These are phyloP conservation scores for Amia ocellicauda DNA, from an alignment of 2,113 vertebrate species.

Conservation along the genomic window DNA sequence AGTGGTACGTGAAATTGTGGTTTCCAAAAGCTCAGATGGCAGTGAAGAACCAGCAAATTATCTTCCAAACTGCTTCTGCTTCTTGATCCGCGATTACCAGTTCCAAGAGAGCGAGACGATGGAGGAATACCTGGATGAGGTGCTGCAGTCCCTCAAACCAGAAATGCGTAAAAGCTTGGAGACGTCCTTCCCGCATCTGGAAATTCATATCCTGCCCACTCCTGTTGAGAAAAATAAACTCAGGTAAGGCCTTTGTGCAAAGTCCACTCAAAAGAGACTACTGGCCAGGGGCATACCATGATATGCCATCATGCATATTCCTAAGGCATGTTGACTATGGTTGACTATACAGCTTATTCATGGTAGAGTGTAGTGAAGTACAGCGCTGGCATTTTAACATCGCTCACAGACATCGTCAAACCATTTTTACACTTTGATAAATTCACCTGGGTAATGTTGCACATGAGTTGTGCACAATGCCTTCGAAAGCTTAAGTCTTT, in stretches of 20 bases:
- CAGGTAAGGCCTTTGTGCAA: not conserved
- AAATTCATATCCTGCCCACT: not conserved
- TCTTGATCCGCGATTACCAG: not conserved
- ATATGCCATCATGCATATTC: too few species aligned
- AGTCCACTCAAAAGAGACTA: too few species aligned
- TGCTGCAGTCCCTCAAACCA: not conserved
- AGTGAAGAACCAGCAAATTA: not conserved
- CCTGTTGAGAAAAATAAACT: not conserved
- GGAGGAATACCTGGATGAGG: not conserved
- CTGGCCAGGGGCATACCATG: too few species aligned
- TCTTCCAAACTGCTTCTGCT: not conserved
- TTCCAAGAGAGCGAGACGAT: not conserved
- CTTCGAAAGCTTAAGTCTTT: too few species aligned
- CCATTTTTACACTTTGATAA: too few species aligned
- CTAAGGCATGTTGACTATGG: too few species aligned
- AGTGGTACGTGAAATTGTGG: not conserved
- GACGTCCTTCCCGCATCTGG: not conserved
- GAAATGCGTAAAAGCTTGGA: not conserved
- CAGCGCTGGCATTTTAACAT: too few species aligned
- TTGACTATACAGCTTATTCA: too few species aligned
- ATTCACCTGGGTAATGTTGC: too few species aligned
- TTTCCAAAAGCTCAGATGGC: not conserved
- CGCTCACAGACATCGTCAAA: too few species aligned
- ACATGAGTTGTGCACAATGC: too few species aligned
- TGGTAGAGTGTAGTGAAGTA: too few species aligned